phyloP scores from a whole-genome alignment of 2,797 vertebrate species.

The Sebastes trivittatus region DNA sequence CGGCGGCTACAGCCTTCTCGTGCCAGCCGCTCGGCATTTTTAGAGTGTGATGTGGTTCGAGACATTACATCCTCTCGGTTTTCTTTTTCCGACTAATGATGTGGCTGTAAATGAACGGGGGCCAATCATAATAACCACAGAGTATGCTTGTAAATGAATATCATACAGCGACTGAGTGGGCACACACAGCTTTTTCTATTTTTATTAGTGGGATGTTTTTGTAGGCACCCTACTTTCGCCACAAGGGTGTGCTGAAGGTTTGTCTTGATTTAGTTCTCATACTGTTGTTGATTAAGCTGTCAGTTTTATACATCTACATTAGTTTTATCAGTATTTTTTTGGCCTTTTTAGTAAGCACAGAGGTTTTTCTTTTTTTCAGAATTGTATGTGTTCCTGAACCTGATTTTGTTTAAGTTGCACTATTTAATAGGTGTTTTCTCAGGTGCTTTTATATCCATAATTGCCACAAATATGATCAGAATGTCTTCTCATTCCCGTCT shows the following conservation, averaged over 20 bases:
- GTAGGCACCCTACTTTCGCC: constrained; percentile 44
- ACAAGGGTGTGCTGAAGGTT: constrained; percentile 72
- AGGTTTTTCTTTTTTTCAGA: neutral
- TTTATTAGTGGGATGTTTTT: constrained; percentile 38
- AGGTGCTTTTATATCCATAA: neutral
- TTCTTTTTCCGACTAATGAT: constrained; percentile 15
- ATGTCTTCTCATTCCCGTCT: constrained; percentile 12
- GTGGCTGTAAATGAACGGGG: neutral
- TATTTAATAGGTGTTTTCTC: neutral
- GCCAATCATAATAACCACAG: neutral
- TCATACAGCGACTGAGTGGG: neutral
- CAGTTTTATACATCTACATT: neutral
- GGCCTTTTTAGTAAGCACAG: neutral
- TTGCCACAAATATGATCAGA: constrained; percentile 36
- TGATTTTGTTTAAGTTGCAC: neutral
- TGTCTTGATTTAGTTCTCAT: constrained; percentile 1
- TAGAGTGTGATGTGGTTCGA: constrained; percentile 20
- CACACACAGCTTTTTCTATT: neutral
- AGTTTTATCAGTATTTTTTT: neutral
- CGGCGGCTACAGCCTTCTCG: neutral
- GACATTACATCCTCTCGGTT: neutral
- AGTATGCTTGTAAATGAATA: neutral
- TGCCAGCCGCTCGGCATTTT: constrained; percentile 28
- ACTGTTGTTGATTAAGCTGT: neutral
- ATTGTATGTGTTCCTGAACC: neutral